A percentile compares a stretch with the other conserved stretches of the same genome.
Evolutionary conservation across 2,113 vertebrate species (phyloP).

Genomic region (Phycodurus eques): DNA sequence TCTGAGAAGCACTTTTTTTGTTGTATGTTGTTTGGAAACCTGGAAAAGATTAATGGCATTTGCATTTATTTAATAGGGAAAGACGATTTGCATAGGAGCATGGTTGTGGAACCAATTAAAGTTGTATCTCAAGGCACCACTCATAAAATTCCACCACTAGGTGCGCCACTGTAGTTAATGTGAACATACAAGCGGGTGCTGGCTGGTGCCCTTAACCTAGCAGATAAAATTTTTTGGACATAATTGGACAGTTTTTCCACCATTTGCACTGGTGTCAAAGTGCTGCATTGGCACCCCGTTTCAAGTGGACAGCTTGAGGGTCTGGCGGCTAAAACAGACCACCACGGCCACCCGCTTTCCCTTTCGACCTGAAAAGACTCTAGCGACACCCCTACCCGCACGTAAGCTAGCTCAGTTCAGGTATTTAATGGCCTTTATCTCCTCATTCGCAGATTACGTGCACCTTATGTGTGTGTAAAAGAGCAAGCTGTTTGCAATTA

Average conservation of each 20-base stretch:
- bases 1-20: no score
- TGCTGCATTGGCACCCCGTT: not conserved
- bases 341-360: constrained; percentile 61
- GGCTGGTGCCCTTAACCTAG: not conserved
- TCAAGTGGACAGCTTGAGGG: constrained; percentile 67
- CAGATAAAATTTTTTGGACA: not conserved
- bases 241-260: not conserved
- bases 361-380: constrained; percentile 36
- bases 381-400: constrained; percentile 41
- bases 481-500: constrained; percentile 66
- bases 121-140: no score
- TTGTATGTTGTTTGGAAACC: no score
- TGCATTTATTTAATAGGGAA: no score
- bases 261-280: not conserved
- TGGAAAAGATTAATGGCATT: no score
- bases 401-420: constrained; percentile 28
- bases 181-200: not conserved
- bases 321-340: constrained; percentile 58
- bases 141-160: no score
- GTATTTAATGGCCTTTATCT: constrained; percentile 41
- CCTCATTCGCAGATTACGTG: constrained; percentile 36
- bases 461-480: constrained; percentile 50
- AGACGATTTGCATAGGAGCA: no score
- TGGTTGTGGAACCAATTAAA: no score
- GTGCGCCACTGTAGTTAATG: no score